A percentile compares a stretch with the other conserved stretches of the same genome.
Conservation (phyloP, 2,888 invertebrate genomes). For the Pristionchus maxplancki region DNA sequence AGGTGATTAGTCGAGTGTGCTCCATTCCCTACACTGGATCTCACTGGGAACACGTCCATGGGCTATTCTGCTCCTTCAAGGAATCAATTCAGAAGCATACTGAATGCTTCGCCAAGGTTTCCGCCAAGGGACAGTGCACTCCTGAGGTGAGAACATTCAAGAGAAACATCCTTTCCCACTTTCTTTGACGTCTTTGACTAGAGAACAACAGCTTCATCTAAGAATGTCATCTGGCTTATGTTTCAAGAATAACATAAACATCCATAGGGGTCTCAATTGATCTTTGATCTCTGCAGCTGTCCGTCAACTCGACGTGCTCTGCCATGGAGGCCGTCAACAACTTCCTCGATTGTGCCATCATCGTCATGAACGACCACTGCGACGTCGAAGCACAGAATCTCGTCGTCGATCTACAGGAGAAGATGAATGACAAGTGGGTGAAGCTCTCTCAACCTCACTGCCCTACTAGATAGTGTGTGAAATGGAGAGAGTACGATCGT, state of each 20-base stretch:
- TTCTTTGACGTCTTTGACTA: too few relatives aligned
- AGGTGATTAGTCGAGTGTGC: slow-evolving; percentile 43
- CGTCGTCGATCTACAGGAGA: slow-evolving; percentile 70
- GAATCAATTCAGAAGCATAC: background rate
- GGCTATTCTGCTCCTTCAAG: slow-evolving; percentile 18
- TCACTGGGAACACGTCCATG: slow-evolving; percentile 38
- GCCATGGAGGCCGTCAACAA: slow-evolving; percentile 72
- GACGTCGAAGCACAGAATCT: slow-evolving; percentile 73
- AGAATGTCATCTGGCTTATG: too few relatives aligned
- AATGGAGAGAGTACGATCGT: background rate
- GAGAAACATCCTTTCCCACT: background rate
- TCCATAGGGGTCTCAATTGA: slow-evolving; percentile 38
- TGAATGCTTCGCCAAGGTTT: slow-evolving; percentile 42
- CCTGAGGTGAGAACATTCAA: slow-evolving; percentile 52
- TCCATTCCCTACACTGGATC: slow-evolving; percentile 30
- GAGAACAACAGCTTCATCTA: too few relatives aligned
- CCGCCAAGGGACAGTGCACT: slow-evolving; percentile 4
- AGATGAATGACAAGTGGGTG: slow-evolving; percentile 62
- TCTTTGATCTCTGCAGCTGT: slow-evolving; percentile 40
- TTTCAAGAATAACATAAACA: too few relatives aligned
- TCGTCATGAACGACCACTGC: slow-evolving; percentile 72
- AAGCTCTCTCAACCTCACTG: too few relatives aligned
- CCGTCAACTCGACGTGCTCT: slow-evolving; percentile 58
- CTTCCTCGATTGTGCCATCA: slow-evolving; percentile 73
- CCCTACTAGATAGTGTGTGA: too few relatives aligned